Conservation (phyloP, 2,888 invertebrate species). For the Epinotia ramella region DNA sequence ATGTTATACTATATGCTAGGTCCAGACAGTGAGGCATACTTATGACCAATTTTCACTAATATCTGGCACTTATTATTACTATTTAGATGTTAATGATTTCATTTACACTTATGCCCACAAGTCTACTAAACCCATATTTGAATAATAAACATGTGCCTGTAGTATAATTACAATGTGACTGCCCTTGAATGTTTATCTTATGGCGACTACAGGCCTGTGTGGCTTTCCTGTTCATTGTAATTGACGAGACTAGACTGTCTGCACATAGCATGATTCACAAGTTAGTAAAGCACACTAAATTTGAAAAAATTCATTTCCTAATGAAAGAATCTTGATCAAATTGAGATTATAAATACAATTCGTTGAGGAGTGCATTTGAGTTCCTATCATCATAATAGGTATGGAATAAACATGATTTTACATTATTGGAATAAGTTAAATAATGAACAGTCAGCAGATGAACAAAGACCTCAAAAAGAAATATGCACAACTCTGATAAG, state of each 20-base stretch:
- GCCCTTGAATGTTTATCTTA: slow-evolving; percentile 60
- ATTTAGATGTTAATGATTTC: slow-evolving; percentile 44
- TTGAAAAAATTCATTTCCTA: slow-evolving; percentile 47
- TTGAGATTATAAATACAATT: slow-evolving; percentile 51
- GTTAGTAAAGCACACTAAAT: slow-evolving; percentile 59
- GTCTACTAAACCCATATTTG: slow-evolving; percentile 39
- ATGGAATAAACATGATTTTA: slow-evolving; percentile 25
- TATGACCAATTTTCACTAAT: slow-evolving; percentile 46
- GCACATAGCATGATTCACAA: slow-evolving; percentile 68
- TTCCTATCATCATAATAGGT: slow-evolving; percentile 23
- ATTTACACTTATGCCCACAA: slow-evolving; percentile 43
- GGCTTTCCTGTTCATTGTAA: slow-evolving; percentile 68
- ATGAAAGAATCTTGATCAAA: slow-evolving; percentile 50
- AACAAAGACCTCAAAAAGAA: not conserved
- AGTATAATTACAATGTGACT: slow-evolving; percentile 38
- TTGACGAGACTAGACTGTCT: slow-evolving; percentile 67
- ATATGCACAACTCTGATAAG: not conserved
- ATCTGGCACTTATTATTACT: slow-evolving; percentile 45
- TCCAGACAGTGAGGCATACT: slow-evolving; percentile 66
- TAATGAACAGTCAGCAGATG: slow-evolving; percentile 5
- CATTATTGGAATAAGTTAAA: slow-evolving; percentile 25
- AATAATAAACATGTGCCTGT: slow-evolving; percentile 38
- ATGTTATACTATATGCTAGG: slow-evolving; percentile 67
- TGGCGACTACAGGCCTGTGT: slow-evolving; percentile 53
- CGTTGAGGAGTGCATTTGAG: slow-evolving; percentile 55